Evolutionary conservation across 2,113 vertebrate genomes (phyloP).

Genomic region (Meriones unguiculatus): DNA sequence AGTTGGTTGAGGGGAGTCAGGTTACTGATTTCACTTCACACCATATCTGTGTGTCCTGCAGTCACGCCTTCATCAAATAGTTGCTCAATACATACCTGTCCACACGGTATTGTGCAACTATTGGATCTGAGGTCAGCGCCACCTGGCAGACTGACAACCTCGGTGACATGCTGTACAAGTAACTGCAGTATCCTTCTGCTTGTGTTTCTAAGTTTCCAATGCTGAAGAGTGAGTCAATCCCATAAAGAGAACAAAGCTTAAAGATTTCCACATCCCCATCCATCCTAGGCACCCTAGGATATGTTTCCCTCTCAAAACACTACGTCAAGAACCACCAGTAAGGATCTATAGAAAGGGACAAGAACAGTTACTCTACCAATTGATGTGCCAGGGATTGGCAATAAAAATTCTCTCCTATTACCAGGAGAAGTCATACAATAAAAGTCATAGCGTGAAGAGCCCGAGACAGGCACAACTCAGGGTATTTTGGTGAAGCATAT

Average conservation of each 20-base stretch:
- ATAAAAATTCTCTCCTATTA: conserved; percentile 10
- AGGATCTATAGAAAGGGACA: not conserved
- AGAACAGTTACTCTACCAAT: not conserved
- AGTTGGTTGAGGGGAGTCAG: not conserved
- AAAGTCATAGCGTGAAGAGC: conserved; percentile 21
- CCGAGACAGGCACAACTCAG: not conserved
- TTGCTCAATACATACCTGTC: not conserved
- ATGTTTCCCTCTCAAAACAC: conserved; percentile 19
- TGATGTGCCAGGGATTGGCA: not conserved
- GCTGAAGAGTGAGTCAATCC: not conserved
- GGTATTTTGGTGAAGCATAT: not conserved
- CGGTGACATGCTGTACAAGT: not conserved
- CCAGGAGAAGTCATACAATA: not conserved
- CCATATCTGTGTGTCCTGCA: not conserved
- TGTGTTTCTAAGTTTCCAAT: not conserved
- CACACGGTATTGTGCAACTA: not conserved
- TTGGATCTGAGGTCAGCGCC: not conserved
- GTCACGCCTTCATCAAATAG: not conserved
- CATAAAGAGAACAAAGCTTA: not conserved
- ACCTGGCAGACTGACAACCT: not conserved
- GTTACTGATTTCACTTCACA: not conserved
- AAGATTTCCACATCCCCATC: not conserved
- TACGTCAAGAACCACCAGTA: not conserved
- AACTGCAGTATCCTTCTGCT: not conserved
- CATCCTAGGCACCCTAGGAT: not conserved